Evolutionary conservation across 2,797 vertebrate genomes (phyloP).

Genomic region (Sebastes kiyomatsui): DNA sequence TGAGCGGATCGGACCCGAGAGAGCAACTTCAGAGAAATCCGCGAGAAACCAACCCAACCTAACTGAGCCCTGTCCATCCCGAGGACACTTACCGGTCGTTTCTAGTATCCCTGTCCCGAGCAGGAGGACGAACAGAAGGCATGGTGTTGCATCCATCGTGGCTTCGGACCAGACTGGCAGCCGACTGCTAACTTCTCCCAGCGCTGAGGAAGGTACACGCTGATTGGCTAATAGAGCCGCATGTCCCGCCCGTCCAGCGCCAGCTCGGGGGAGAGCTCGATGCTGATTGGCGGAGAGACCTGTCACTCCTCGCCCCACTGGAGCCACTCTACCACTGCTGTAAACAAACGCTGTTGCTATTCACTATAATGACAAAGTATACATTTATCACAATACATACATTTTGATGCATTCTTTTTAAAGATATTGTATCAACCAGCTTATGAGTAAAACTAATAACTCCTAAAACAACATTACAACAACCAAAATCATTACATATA

Average conservation of each 20-base stretch:
- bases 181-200: conserved; percentile 73
- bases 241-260: conserved; percentile 38
- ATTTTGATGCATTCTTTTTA: neutral
- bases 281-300: conserved; percentile 69
- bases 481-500: neutral
- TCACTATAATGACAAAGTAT: conserved; percentile 5
- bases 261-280: neutral
- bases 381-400: neutral
- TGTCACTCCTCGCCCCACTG: conserved; percentile 70
- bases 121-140: conserved; percentile 74
- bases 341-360: conserved; percentile 70
- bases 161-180: conserved; percentile 71
- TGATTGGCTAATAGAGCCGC: conserved; percentile 20
- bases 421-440: too few relatives aligned
- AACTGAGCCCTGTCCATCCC: too few relatives aligned
- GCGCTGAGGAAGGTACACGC: conserved; percentile 31
- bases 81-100: conserved; percentile 69
- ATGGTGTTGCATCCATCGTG: conserved; percentile 81
- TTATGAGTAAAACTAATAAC: neutral
- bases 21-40: conserved; percentile 10
- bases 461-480: neutral
- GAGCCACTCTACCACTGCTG: conserved; percentile 55
- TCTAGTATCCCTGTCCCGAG: conserved; percentile 73
- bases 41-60: neutral
- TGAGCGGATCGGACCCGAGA: neutral